Evolutionary conservation across 2,797 vertebrate genomes (phyloP), one percentile per base, ranked within the genome.

Genomic region (Kryptopterus vitreolus): DNA sequence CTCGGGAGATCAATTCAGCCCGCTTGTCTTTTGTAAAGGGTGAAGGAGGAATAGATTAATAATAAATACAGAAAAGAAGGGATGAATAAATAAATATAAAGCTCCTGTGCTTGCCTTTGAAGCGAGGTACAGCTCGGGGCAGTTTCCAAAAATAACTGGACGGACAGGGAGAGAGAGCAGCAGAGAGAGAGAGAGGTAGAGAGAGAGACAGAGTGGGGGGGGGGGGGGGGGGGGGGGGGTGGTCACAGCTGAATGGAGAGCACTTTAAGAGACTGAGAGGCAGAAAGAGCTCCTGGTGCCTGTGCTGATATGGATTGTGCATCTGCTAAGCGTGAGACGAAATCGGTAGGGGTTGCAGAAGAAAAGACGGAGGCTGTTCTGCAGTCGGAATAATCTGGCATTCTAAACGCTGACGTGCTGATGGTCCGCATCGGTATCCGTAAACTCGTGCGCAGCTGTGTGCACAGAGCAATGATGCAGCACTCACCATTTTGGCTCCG

Each of bases 61-160:
- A 87, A 85, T 84, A 81, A 85, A 83, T 84, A 75, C 53, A 76
- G 69, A 84, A 83, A 80, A 80, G 81, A 80, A 80, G 66, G 83
- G 84, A 86, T 86, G 82, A 87, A 87, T 87, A 86, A 87, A 87
- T 87, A 83, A 85, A 86, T 83, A 85, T 80, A 85, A 86, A 85
- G 85, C 80, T 84, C 85, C 82, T 82, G 80, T 73, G 74, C 80
- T 84, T 82, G 65, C 73, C 79, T 87, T 86, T 87, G 85, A 86
- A 86, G 83, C 84, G 72, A 82, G 82, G 80, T 86, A 79, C 78
- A 81, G 86, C 86, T 86, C 81, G 83, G 84, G 82, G 86, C 85
- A 68, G 78, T 79, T 73, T 63, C 82, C 85, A 79, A 85, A 87
- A 86, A 87, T 87, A 86, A 82, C 85, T 75, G 76, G 79, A 83